Base-by-base conservation (phyloP, 1,140 invertebrate genomes). In the Marisa cornuarietis region DNA sequence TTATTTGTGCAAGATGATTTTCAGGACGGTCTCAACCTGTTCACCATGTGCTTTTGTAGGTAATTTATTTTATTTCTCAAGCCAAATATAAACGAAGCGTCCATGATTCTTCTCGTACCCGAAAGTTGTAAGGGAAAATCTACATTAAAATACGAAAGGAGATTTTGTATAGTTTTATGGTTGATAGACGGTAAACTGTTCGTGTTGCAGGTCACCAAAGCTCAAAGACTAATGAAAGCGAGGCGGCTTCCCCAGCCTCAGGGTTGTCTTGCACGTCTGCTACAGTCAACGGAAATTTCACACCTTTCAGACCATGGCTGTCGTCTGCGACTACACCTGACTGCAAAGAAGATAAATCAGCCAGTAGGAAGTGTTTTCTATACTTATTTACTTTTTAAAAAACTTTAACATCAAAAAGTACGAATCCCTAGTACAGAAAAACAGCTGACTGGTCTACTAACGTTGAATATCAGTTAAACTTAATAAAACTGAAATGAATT, bases 291-390 rank as follows among this genome's bases (percentile, higher is more conserved):
- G 84, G 84, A 74, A 78, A 85, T 31, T 83, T 80, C 69, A 81
- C 83, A 13, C 82, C 84, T 26, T 85, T 83, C 51, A 74, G 84
- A 78, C 84, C 84, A 6, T 85, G 84, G 84, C 31, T 76, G 58
- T 66, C 52, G 13, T 58, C 54, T 58, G 11, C 54, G 11, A 58
- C 8, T 58, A 6, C 54, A 1, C 22, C 61, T 18, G 58, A 26
- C 22, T 22, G 63, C 22, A 42, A 54, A n/a, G 61, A 71, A 52
- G 13, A n/a, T 71, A 26, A 63, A 16, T 66, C 78, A 65, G 49
- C 68, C 13, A 26, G 9, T 11, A 74, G 13, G 49, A 18, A 18
- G 18, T 24, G n/a, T n/a, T 79, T 58, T 58, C n/a, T 24, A 52
- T 18, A 20, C 49, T 71, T 69, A 61, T 14, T 14, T 18, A 20